Evolutionary conservation across 2,888 invertebrate genomes (phyloP), one percentile per base, ranked within the genome.

Genomic region (Dynastes maya): DNA sequence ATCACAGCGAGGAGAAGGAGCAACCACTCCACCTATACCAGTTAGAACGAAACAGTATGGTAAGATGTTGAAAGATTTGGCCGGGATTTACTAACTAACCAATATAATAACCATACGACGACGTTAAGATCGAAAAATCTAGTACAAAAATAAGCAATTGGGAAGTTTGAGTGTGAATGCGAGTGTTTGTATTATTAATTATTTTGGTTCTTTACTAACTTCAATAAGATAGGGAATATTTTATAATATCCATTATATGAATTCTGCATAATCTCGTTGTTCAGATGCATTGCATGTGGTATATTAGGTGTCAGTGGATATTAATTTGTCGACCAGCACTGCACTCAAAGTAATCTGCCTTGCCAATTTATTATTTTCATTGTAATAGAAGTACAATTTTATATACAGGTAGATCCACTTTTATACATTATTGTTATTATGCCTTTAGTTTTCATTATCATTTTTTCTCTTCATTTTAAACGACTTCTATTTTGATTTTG

Each of bases 21-120:
- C 98, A 49, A 96, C 97, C 77, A 98, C 98, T 16, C 97, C 97
- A 55, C 96, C 97, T 13, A 95, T 98, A 83, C 96, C 97, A 83
- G 97, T 97, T 84, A 93, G 96, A 90, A 99, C 99, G 75, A 97
- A 97, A 90, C 97, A 97, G 94, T 98, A 97, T 92, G 97, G 98
- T 98, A 96, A 95, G 98, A 91, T 76, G 70, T 78, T 51, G 58
- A 63, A 68, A 70, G 76, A 78, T 37, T 58, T 68, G 71, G 29
- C 40, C 45, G n/a, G 29, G 29, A 49, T 68, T 76, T 61, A 11
- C 9, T 58, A 71, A 45, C 32, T 76, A 63, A 76, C 32, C 22
- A 13, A 37, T 53, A 49, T n/a, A 45, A 74, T 71, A 71, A 71
- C 22, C 37, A 55, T 55, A 55, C 32, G 61, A 55, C 32, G 61